Evolutionary conservation across 2,797 vertebrate genomes (phyloP).

Genomic region (Gambusia yucatana): DNA sequence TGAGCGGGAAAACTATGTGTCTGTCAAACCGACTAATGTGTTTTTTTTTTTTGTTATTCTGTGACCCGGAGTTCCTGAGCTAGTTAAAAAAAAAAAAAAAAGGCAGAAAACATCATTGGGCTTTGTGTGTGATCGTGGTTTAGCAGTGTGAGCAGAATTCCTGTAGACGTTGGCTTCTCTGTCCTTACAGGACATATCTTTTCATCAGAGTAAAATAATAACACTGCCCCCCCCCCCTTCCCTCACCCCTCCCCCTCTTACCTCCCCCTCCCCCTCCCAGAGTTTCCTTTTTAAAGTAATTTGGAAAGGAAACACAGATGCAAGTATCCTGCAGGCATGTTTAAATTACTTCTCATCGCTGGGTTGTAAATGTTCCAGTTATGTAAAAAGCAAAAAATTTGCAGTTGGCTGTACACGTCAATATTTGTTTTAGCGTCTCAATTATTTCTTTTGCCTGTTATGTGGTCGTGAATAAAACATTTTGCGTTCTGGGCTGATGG

Average conservation of each 20-base stretch:
- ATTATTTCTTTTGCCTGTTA: not conserved
- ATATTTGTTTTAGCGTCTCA: not conserved
- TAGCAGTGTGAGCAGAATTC: conserved; percentile 5
- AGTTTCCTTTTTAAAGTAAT: conserved; percentile 21
- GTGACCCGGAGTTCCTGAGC: conserved; percentile 11
- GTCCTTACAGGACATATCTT: conserved; percentile 21
- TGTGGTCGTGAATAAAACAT: conserved; percentile 1
- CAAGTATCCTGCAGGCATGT: not conserved
- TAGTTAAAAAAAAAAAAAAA: not conserved
- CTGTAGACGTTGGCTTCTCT: conserved; percentile 11
- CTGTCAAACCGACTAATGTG: conserved; percentile 3
- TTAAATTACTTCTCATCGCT: not conserved
- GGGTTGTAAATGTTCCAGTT: not conserved
- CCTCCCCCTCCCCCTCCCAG: not conserved
- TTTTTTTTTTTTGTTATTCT: conserved; percentile 14
- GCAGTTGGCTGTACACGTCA: not conserved
- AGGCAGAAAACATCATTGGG: not conserved
- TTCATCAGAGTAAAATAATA: conserved; percentile 1
- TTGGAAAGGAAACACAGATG: not conserved
- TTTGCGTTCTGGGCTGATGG: not conserved
- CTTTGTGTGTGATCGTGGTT: conserved; percentile 19
- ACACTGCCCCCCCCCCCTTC: not conserved
- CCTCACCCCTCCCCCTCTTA: not conserved
- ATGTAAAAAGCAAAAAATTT: not conserved
- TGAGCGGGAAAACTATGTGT: conserved; percentile 4